Evolutionary conservation across 2,888 invertebrate genomes (phyloP), one percentile per base, ranked within the genome.

Genomic region (Prosopocoilus inquinatus): DNA sequence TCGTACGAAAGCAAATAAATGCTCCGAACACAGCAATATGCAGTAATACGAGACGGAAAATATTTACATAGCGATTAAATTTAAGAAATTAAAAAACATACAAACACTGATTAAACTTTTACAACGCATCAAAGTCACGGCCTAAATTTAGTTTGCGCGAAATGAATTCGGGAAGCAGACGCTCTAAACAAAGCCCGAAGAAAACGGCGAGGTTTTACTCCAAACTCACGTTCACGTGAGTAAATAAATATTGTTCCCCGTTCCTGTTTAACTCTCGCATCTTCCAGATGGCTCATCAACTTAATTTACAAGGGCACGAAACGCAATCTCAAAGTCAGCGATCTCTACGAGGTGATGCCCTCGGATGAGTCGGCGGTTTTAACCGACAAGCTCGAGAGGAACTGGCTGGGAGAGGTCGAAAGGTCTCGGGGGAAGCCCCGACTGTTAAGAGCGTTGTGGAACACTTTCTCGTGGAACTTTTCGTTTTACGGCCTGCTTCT

Each of bases 261-360:
- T n/a, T 50, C 11, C 4, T 35, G 38, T 5, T 9, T 39, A 41
- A 45, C 35, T 11, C 12, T 13, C 48, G 2, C 54, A 51, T 59
- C 61, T 76, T 81, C 35, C 70, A 89, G 89, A 76, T 94, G 91
- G 86, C 87, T 90, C 52, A 79, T 89, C 68, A 87, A 86, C 3
- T 78, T 90, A 66, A 92, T 92, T 75, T 85, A 83, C 64, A 85
- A 85, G 70, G 94, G 93, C 0, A 85, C 85, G 65, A 82, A 80
- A 53, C 85, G 89, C 66, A 85, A 87, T 48, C 75, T 94, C 45
- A 88, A 87, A 60, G 81, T 86, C 41, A 79, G 83, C 20, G 94
- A 94, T 75, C 78, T 94, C 43, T 88, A 87, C 68, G 84, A 86
- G 64, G 84, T 91, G 0, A 80, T 88, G 49, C 79, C 77, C 36